Base-by-base conservation (phyloP, 2,797 vertebrate species). In the Cynodonichthys magdalenae region DNA sequence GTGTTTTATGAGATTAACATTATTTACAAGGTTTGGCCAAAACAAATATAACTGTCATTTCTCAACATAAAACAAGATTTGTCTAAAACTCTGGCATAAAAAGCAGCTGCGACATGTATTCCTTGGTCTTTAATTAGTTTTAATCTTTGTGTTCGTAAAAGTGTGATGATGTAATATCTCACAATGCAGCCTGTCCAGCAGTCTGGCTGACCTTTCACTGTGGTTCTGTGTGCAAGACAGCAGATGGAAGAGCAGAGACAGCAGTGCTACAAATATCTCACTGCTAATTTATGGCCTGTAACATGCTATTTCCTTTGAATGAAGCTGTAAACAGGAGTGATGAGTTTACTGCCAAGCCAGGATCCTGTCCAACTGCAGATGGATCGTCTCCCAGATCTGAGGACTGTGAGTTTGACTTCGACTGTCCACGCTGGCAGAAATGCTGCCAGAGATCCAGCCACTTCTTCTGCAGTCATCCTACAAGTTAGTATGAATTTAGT, bases 341-440 rank as follows among this genome's bases (percentile, higher is more conserved):
- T 14, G 90, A 90, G 65, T 94, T 95, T 79, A 78, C 90, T 29
- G 92, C 93, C 49, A 95, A 93, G 75, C 96, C 95, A 24, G 96
- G 96, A 69, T 66, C 61, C 60, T 99, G 97, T 90, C 95, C 95
- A 12, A 15, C 57, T 53, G 36, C 59, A 52, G 19, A 85, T 77
- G 73, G 74, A 67, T 27, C 42, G 48, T 3, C 15, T 72, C 44
- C 78, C 62, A 45, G 17, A 5, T 62, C 51, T 62, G 53, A 66
- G 19, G 55, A 48, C 4, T 98, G 96, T 63, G 77, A 70, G 27
- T 84, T 90, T 75, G 95, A 99, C 62, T 69, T 83, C 4, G 94
- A 97, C 83, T 98, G 97, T 79, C 93, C 94, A 15, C 93, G 85
- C 52, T 90, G 93, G 85, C 91, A 95, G 80, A 99, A 97, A 85